Evolutionary conservation across 2,113 vertebrate genomes (phyloP).

Genomic region (Rissa tridactyla): DNA sequence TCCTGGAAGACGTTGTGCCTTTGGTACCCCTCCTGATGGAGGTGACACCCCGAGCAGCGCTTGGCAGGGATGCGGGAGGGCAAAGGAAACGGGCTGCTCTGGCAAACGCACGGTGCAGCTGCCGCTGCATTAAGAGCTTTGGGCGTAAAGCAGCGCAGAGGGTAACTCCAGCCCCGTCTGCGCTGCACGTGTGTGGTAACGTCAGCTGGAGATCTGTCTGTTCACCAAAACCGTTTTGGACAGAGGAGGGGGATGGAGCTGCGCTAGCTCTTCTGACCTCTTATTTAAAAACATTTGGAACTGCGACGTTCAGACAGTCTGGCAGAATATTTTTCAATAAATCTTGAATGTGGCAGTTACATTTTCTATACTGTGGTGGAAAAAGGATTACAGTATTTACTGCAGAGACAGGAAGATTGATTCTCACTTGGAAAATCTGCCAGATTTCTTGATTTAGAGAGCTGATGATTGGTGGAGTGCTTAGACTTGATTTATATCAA

Average conservation of each 20-base stretch:
- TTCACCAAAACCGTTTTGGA: not conserved
- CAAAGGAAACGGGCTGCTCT: accelerated
- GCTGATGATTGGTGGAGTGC: constrained; percentile 54
- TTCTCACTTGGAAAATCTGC: constrained; percentile 71
- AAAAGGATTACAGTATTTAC: constrained; percentile 78
- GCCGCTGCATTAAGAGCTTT: not conserved
- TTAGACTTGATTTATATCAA: constrained; percentile 71
- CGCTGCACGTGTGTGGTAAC: accelerated
- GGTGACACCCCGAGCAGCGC: not conserved
- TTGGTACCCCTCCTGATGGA: no score
- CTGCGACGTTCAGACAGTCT: constrained; percentile 5
- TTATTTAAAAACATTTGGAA: constrained; percentile 22
- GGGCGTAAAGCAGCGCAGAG: no score
- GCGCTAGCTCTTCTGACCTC: not conserved
- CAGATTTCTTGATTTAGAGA: constrained; percentile 77
- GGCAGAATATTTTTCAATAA: constrained; percentile 72
- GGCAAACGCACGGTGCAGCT: accelerated
- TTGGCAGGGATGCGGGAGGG: not conserved
- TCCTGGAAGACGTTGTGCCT: not conserved
- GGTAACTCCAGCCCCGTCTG: not conserved
- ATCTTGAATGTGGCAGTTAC: constrained; percentile 66
- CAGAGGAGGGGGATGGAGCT: not conserved
- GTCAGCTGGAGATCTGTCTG: not conserved
- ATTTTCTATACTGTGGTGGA: constrained; percentile 61
- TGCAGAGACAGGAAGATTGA: constrained; percentile 77